phyloP scores from a whole-genome alignment of 2,113 vertebrate genomes.

The Sinocyclocheilus grahami region DNA sequence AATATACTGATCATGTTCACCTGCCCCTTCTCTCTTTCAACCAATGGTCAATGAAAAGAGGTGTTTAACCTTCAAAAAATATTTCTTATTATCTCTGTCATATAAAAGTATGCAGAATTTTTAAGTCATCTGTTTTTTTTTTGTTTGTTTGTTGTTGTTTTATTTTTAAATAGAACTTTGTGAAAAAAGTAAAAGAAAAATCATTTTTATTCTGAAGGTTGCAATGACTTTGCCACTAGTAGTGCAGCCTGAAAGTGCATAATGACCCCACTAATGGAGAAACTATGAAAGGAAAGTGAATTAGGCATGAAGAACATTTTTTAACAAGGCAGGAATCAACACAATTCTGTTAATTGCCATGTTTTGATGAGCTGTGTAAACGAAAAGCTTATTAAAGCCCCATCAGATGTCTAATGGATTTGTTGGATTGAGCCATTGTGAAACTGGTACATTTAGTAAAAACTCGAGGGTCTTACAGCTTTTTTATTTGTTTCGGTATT shows the following conservation, averaged over 20 bases:
- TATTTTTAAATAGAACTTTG: not conserved
- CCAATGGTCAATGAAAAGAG: no score
- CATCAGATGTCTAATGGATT: conserved; percentile 20
- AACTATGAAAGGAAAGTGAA: conserved; percentile 68
- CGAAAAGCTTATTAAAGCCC: conserved; percentile 38
- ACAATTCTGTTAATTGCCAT: conserved; percentile 61
- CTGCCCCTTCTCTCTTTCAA: no score
- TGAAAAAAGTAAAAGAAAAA: not conserved
- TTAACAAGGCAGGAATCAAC: conserved; percentile 59
- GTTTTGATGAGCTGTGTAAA: conserved; percentile 67
- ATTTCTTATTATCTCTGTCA: no score
- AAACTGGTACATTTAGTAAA: conserved; percentile 19
- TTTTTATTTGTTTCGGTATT: not conserved
- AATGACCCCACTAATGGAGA: conserved; percentile 66
- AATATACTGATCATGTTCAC: no score
- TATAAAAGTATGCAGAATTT: not conserved
- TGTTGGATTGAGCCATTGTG: conserved; percentile 15
- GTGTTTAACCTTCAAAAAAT: no score
- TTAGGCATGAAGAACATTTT: conserved; percentile 65
- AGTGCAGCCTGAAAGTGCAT: conserved; percentile 35
- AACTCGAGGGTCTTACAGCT: not conserved
- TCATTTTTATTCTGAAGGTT: conserved; percentile 37
- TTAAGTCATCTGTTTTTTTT: no score
- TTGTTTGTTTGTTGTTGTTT: no score
- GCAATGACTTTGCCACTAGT: not conserved